Conservation (phyloP, 2,797 vertebrate species). For the Otus scops region DNA sequence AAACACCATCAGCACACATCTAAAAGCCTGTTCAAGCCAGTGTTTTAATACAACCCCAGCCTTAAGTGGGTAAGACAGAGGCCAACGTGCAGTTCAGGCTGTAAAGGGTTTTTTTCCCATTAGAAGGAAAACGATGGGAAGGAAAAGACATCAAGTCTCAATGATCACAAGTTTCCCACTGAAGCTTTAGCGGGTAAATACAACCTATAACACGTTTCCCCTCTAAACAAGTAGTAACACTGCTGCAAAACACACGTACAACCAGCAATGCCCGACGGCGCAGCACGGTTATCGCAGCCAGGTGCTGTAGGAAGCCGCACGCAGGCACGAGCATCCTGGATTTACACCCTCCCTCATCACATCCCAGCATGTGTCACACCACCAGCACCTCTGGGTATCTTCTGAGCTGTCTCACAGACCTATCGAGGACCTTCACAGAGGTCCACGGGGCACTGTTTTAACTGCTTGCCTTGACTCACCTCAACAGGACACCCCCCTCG, state of each 20-base stretch:
- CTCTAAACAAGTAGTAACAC: accelerated
- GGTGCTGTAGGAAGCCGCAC: neutral
- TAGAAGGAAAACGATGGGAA: neutral
- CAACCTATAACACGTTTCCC: accelerated
- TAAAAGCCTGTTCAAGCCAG: neutral
- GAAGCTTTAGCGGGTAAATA: neutral
- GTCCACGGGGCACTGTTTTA: accelerated
- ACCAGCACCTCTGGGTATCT: neutral
- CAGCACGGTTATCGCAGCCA: neutral
- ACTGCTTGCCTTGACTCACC: no score
- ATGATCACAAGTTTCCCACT: neutral
- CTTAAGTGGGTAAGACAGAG: accelerated
- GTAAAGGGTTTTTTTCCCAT: neutral
- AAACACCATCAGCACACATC: neutral
- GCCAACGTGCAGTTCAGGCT: accelerated
- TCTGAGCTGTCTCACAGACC: accelerated
- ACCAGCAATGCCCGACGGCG: accelerated
- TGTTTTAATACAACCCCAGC: accelerated
- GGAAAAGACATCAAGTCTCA: neutral
- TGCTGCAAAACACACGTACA: accelerated
- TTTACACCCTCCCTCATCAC: neutral
- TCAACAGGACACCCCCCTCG: accelerated
- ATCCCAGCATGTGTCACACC: neutral
- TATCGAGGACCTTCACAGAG: accelerated
- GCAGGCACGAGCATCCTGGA: accelerated